These are phyloP conservation scores for Allophyes oxyacanthae DNA, from an alignment of 2,888 invertebrate genomes.

Conservation along the genomic window DNA sequence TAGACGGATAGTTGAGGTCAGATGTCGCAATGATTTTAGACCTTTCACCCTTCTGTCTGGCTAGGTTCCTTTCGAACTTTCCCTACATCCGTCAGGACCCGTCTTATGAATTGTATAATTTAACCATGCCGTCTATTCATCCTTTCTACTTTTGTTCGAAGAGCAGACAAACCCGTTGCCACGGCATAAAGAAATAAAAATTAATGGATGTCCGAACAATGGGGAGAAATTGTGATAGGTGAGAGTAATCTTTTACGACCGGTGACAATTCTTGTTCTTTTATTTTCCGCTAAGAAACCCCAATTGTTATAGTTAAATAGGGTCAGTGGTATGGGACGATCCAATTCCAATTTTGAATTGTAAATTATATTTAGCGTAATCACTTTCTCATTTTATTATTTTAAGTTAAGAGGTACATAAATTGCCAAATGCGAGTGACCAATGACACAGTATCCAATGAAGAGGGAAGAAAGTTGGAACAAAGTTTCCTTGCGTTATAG, in stretches of 20 bases:
- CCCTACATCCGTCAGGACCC: slow-evolving; percentile 73
- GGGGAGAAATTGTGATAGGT: slow-evolving; percentile 88
- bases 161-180: slow-evolving; percentile 84
- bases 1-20: slow-evolving; percentile 57
- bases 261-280: slow-evolving; percentile 78
- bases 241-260: slow-evolving; percentile 84
- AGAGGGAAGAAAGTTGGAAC: too few species aligned
- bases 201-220: slow-evolving; percentile 86
- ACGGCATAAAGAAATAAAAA: slow-evolving; percentile 75
- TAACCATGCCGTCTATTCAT: slow-evolving; percentile 80
- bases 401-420: too few species aligned
- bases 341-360: slow-evolving; percentile 76
- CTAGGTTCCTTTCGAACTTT: slow-evolving; percentile 60
- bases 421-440: slow-evolving; percentile 49
- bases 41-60: slow-evolving; percentile 68
- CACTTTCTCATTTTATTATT: slow-evolving; percentile 52
- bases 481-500: too few species aligned
- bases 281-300: slow-evolving; percentile 73
- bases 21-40: slow-evolving; percentile 65
- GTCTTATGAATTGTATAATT: slow-evolving; percentile 78
- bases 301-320: slow-evolving; percentile 80
- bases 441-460: slow-evolving; percentile 8
- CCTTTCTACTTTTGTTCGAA: slow-evolving; percentile 80
- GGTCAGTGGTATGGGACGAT: slow-evolving; percentile 72
- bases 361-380: slow-evolving; percentile 63